Evolutionary conservation across 2,888 invertebrate genomes (phyloP).

Genomic region (Agrotis exclamationis): DNA sequence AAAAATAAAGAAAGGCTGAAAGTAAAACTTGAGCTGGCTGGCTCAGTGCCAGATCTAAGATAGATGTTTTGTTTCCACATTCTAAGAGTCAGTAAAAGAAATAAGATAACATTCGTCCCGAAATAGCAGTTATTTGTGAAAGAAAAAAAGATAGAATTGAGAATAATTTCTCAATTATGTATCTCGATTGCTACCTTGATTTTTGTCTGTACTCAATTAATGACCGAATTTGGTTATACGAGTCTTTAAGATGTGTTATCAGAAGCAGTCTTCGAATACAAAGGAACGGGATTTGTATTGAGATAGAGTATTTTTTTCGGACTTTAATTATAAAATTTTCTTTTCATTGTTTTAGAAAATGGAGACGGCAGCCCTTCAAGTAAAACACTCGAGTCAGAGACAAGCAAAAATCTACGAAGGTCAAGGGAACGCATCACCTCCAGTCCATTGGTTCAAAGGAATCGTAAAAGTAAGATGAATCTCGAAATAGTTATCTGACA

Average conservation of each 20-base stretch:
- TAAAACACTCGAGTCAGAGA: constrained; percentile 84
- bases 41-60: constrained; percentile 16
- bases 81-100: background rate
- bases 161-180: too few relatives aligned
- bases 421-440: constrained; percentile 85
- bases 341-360: constrained; percentile 77
- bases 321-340: background rate
- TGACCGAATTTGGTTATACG: too few relatives aligned
- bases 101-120: background rate
- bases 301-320: too few relatives aligned
- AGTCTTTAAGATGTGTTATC: too few relatives aligned
- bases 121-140: background rate
- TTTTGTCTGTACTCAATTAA: too few relatives aligned
- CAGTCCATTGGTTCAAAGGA: constrained; percentile 86
- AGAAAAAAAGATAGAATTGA: too few relatives aligned
- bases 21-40: constrained; percentile 12
- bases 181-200: too few relatives aligned
- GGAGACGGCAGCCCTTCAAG: constrained; percentile 83
- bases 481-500: too few relatives aligned
- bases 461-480: constrained; percentile 83
- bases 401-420: constrained; percentile 80
- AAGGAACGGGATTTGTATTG: too few relatives aligned
- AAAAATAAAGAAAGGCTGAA: constrained; percentile 8
- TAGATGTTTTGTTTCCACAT: constrained; percentile 11
- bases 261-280: too few relatives aligned